phyloP scores from a whole-genome alignment of 2,797 vertebrate species.

The Microhierax caerulescens region DNA sequence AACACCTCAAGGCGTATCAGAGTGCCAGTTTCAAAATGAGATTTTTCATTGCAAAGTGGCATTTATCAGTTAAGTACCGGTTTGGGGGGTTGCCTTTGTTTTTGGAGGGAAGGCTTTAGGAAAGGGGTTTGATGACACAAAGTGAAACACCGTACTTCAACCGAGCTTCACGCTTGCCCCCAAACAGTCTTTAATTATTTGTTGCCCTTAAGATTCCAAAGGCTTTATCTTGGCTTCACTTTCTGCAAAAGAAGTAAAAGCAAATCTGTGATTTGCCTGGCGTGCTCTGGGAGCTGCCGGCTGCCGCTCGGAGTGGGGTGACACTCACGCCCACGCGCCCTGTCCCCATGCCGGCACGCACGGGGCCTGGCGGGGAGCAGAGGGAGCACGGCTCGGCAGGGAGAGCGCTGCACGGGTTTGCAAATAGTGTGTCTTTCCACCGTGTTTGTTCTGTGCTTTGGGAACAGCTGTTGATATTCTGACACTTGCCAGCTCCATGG shows the following conservation, averaged over 20 bases:
- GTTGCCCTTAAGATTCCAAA: neutral
- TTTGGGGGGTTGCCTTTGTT: neutral
- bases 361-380: neutral
- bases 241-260: neutral
- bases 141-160: fast-evolving
- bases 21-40: neutral
- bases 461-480: neutral
- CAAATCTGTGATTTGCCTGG: fast-evolving
- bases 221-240: neutral
- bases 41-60: neutral
- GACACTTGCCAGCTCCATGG: neutral
- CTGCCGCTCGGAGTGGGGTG: neutral
- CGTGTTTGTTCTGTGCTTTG: neutral
- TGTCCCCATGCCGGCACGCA: fast-evolving
- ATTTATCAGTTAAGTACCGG: neutral
- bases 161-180: neutral
- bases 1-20: neutral
- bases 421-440: neutral
- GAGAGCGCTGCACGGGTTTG: fast-evolving
- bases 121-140: fast-evolving
- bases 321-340: fast-evolving
- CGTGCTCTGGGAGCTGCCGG: neutral
- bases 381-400: neutral
- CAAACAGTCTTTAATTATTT: neutral
- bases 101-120: neutral